Conservation (phyloP, 2,888 invertebrate species). For the Drosophila fungiperda region DNA sequence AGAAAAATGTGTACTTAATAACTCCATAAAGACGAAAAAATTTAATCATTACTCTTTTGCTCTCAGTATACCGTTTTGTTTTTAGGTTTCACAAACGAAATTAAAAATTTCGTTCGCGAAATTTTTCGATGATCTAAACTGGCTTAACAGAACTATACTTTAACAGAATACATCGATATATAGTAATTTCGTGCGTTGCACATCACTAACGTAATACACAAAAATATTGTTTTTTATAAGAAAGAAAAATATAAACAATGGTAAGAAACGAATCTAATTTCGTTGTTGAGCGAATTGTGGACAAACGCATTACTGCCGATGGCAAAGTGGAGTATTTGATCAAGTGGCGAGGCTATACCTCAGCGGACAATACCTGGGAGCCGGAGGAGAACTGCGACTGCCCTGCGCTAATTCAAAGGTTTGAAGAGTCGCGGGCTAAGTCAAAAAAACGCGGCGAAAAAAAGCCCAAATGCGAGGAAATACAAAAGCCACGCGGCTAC, state of each 20-base stretch:
- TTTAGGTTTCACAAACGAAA: background rate
- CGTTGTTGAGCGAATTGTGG: constrained; percentile 95
- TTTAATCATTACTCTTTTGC: background rate
- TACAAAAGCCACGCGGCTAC: constrained; percentile 90
- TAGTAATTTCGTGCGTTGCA: background rate
- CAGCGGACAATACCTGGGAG: constrained; percentile 97
- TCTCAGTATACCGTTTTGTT: background rate
- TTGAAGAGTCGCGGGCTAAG: constrained; percentile 90
- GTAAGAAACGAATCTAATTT: constrained; percentile 88
- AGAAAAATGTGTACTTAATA: background rate
- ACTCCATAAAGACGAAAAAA: background rate
- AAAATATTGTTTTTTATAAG: constrained; percentile 1
- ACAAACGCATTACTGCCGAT: constrained; percentile 89
- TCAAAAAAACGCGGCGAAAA: constrained; percentile 86
- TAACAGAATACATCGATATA: constrained; percentile 10
- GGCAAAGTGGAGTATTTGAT: constrained; percentile 90
- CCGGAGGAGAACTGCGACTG: constrained; percentile 97
- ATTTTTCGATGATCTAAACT: background rate
- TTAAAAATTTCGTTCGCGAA: too few relatives aligned
- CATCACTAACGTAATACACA: constrained; percentile 24
- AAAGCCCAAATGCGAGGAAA: constrained; percentile 86
- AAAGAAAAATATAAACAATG: constrained; percentile 57
- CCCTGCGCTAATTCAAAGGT: constrained; percentile 93
- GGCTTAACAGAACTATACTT: background rate
- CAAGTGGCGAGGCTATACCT: constrained; percentile 93